A percentile compares a stretch with the other conserved stretches of the same genome.
phyloP scores from a whole-genome alignment of 2,113 vertebrate species.

The Leucoraja erinaceus region DNA sequence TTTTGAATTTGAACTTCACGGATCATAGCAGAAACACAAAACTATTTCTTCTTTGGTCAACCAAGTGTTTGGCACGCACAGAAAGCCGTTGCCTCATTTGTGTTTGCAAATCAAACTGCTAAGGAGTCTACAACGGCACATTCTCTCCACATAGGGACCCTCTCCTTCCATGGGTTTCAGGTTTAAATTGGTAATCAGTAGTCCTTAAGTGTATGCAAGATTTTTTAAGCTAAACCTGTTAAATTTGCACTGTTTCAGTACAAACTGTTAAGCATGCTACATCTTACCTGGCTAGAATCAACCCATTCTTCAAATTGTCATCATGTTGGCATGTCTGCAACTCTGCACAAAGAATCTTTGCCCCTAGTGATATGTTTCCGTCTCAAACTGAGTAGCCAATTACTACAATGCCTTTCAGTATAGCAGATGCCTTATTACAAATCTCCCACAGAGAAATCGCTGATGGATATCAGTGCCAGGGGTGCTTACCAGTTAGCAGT shows the following conservation, averaged over 20 bases:
- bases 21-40: background rate
- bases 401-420: background rate
- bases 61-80: background rate
- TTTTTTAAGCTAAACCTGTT: background rate
- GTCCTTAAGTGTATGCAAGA: background rate
- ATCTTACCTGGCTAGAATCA: background rate
- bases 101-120: background rate
- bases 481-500: background rate
- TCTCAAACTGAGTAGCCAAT: background rate
- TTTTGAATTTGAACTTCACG: background rate
- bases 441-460: background rate
- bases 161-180: background rate
- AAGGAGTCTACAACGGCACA: background rate
- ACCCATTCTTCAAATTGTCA: no score
- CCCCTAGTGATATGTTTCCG: background rate
- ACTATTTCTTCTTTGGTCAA: background rate
- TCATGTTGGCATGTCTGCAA: background rate
- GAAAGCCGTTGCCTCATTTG: background rate
- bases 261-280: background rate
- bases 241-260: background rate
- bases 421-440: background rate
- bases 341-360: background rate
- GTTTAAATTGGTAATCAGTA: background rate
- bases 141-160: background rate
- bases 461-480: no score